Evolutionary conservation across 2,888 invertebrate genomes (phyloP), one percentile per base, ranked within the genome.

Genomic region (Drosophila affinis): DNA sequence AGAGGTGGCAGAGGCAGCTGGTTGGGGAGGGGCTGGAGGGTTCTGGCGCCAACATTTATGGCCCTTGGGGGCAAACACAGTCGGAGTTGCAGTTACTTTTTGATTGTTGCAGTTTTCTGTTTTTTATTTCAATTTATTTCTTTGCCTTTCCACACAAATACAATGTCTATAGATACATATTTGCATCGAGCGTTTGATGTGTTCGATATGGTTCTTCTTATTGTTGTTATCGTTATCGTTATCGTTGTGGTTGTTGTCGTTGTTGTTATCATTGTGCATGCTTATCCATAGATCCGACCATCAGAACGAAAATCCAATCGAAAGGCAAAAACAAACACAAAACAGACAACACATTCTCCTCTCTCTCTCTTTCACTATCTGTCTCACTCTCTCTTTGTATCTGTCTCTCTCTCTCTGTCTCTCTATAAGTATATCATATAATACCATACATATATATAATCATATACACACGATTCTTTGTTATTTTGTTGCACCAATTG

Each of bases 401-500:
- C 21, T 29, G n/a, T n/a, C 46, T 32, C 58, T 39, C 32, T 27
- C 62, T 47, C 39, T 59, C 32, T 27, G 59, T 47, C 39, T 59
- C 12, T 21, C 39, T 48, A 12, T 48, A 45, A 59, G 12, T 29
- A 48, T 12, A 12, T 12, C 61, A 59, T 56, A 44, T 61, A 53
- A 34, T 12, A 34, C 10, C 14, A 7, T 6, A 27, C 6, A 27
- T 29, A 29, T 9, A 29, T 58, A 55, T 59, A 70, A 21, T 12
- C 21, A 71, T 44, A 69, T 45, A 68, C 46, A 72, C 51, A 71
- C 46, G 70, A 70, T 77, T 76, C 78, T 79, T 86, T 86, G 84
- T 84, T 87, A 79, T 81, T 87, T 87, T 87, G 77, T 81, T 86
- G 76, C 79, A 69, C 68, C 70, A 82, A 86, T 86, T 85, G 85